phyloP scores from a whole-genome alignment of 2,888 invertebrate species.

The Chrysotoxum bicinctum region DNA sequence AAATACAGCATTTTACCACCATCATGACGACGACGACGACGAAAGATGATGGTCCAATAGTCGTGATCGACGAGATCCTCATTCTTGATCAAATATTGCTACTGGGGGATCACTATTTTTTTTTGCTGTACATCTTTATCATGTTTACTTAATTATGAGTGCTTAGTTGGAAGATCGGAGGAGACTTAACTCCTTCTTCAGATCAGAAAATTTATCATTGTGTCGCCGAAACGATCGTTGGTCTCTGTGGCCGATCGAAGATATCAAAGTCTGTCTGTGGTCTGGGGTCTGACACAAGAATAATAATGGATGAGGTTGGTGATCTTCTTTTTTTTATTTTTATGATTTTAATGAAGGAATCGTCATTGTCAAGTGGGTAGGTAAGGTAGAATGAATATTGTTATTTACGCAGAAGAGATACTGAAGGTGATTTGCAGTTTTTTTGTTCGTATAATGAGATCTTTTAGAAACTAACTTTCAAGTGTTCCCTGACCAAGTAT shows the following conservation, averaged over 20 bases:
- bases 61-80: slow-evolving; percentile 35
- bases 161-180: slow-evolving; percentile 6
- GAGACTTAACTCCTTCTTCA: slow-evolving; percentile 12
- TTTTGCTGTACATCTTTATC: background rate
- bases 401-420: background rate
- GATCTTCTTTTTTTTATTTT: background rate
- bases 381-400: slow-evolving; percentile 5
- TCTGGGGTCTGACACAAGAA: background rate
- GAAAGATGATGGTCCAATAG: slow-evolving; percentile 33
- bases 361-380: slow-evolving; percentile 29
- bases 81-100: slow-evolving; percentile 52
- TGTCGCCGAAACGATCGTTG: slow-evolving; percentile 2
- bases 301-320: slow-evolving; percentile 29
- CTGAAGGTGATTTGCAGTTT: slow-evolving; percentile 31
- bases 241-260: background rate
- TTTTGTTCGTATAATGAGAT: background rate
- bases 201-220: slow-evolving; percentile 32
- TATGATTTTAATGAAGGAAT: slow-evolving; percentile 13
- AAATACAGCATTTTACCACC: slow-evolving; percentile 37
- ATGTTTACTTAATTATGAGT: slow-evolving; percentile 58
- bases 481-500: background rate
- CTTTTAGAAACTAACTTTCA: background rate
- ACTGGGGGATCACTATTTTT: slow-evolving; percentile 27
- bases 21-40: background rate
- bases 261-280: slow-evolving; percentile 12